A percentile compares a stretch with the other conserved stretches of the same genome.
Conservation (phyloP, 2,797 vertebrate genomes). For the Oreochromis grahami region DNA sequence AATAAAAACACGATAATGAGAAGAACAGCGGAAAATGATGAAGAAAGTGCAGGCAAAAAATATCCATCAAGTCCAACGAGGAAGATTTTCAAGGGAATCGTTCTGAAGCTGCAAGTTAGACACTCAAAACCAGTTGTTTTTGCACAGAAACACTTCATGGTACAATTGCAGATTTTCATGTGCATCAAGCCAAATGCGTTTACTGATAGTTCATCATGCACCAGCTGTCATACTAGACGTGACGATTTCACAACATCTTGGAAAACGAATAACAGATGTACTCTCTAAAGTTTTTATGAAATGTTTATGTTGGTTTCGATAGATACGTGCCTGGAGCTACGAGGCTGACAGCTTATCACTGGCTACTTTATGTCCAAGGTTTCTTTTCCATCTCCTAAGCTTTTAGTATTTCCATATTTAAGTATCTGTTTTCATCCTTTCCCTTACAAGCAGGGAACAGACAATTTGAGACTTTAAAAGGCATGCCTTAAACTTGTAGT, state of each 20-base stretch:
- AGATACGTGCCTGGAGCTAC: conserved; percentile 7
- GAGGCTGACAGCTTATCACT: conserved; percentile 9
- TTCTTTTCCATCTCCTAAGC: conserved; percentile 32
- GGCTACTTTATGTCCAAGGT: conserved; percentile 13
- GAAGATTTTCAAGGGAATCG: neutral
- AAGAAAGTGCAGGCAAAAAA: neutral
- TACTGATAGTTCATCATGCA: neutral
- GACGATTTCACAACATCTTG: neutral
- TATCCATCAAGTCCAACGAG: neutral
- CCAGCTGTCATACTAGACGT: conserved; percentile 20
- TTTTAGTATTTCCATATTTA: conserved; percentile 1
- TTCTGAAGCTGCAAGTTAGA: neutral
- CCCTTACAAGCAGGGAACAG: neutral
- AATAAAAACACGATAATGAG: conserved; percentile 31
- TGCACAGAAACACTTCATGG: neutral
- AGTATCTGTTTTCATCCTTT: neutral
- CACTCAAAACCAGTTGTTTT: neutral
- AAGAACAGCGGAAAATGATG: conserved; percentile 33
- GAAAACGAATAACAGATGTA: conserved; percentile 41
- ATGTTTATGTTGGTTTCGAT: conserved; percentile 22
- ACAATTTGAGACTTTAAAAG: neutral
- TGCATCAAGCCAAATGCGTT: neutral
- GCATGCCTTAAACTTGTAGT: neutral
- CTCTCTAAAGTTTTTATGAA: conserved; percentile 1
- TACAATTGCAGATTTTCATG: neutral